Base-by-base conservation (phyloP, 2,797 vertebrate genomes). In the Zalophus californianus region DNA sequence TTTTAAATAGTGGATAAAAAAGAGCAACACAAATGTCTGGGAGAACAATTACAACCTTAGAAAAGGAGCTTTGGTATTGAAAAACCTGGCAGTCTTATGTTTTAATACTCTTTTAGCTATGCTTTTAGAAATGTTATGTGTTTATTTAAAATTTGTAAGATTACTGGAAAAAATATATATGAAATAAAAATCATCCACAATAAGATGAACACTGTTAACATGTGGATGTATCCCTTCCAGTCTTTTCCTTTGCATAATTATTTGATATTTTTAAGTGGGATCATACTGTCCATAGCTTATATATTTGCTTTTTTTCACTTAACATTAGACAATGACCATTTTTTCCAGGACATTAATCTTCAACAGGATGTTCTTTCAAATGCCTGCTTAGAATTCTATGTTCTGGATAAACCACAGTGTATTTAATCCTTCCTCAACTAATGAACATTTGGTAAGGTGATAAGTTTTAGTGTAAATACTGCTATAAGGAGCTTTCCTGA, bases 381-480 rank as follows among this genome's bases (percentile, higher is more conserved):
- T 79, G 25, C 29, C 73, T 83, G 4, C 64, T 92, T 95, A 72
- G 64, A 88, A 72, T 92, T 90, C 58, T 64, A 5, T 35, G 32
- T 48, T 80, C 90, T 72, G n/a, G 44, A 70, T 93, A 92, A 72
- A 66, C 14, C 29, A 77, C 27, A 87, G 44, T 62, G 75, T 54
- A 92, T 88, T 94, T 94, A 77, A 86, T 50, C 44, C 86, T 90
- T 86, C 32, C 11, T 96, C 2, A 41, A 86, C 35, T 52, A 64
- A 78, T 44, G 38, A 94, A 56, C 4, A 79, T 52, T 88, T 93
- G 88, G 29, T 95, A 91, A 90, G 25, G 16, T 66, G 80, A 10
- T 87, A 94, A 64, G 50, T 94, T 94, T 86, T 83, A 68, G 35
- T 86, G 48, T 84, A 90, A 92, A 68, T 90, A 82, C 54, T 60